Evolutionary conservation across 2,888 invertebrate species (phyloP), one percentile per base, ranked within the genome.

Genomic region (Bhutanitis thaidina): DNA sequence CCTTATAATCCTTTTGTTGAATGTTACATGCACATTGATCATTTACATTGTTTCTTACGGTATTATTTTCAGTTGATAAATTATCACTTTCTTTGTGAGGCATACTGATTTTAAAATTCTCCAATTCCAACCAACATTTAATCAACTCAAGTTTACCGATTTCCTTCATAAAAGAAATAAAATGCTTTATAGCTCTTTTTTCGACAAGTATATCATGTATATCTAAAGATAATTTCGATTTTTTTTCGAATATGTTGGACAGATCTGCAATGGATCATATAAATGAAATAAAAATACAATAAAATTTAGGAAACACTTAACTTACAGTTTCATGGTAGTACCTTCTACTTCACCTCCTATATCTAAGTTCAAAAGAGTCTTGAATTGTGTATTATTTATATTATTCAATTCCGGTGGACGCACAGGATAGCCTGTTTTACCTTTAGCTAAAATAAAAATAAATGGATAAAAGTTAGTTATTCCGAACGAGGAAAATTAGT

Each of bases 101-200:
- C 40, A 69, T 35, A 55, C 52, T 57, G 52, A 56, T 71, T 67
- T 90, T 91, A 64, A 94, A 93, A 62, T 92, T 91, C 67, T 95
- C 94, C 38, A 94, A 91, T 66, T 95, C 95, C 58, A 95, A 74
- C 92, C 94, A 95, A 75, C 95, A 94, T 74, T 93, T 93, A 1
- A 96, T 90, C 29, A 94, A 84, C 14, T 91, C 79, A 49, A 93
- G 79, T 48, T 92, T 92, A 51, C 93, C 93, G 58, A 92, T 91
- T n/a, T 93, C 90, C 67, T 97, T 96, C 92, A 98, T 92, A 78
- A 93, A 98, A 67, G 96, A 95, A 49, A 96, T 91, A 74, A 97
- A 96, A 79, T 96, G 95, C 40, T 93, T 93, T 20, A 97, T 86
- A 49, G 95, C 95, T 71, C 93, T 93, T 72, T 94, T 94, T 77